phyloP scores from a whole-genome alignment of 2,113 vertebrate species.

The Syngnathus typhle region DNA sequence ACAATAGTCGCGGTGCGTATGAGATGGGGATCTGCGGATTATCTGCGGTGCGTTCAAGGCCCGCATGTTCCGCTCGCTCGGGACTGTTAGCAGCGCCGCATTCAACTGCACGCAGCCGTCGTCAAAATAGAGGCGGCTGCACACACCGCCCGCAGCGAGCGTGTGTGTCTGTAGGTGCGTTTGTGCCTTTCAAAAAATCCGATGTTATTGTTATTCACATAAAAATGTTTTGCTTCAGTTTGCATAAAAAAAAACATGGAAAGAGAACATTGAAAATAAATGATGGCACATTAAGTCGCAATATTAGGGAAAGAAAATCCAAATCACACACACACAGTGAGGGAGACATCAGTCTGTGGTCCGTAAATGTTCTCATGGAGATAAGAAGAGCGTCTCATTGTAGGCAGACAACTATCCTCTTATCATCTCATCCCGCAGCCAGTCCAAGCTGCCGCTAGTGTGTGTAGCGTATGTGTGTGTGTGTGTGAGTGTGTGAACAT shows the following conservation, averaged over 20 bases:
- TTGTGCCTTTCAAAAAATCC: no score
- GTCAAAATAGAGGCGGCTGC: conserved; percentile 65
- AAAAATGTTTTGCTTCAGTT: no score
- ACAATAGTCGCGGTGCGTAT: conserved; percentile 35
- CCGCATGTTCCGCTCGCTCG: conserved; percentile 43
- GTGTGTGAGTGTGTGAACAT: conserved; percentile 10
- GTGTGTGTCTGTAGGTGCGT: no score
- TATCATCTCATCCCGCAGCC: conserved; percentile 62
- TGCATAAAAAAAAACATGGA: no score
- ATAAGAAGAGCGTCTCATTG: conserved; percentile 63
- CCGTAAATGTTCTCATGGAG: conserved; percentile 57
- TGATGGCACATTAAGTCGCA: no score
- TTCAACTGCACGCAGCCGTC: conserved; percentile 36
- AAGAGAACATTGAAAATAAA: no score
- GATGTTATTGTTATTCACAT: no score
- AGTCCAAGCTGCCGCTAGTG: conserved; percentile 45
- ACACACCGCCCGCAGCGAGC: conserved; percentile 60
- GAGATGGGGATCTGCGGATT: conserved; percentile 24
- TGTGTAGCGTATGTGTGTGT: conserved; percentile 9
- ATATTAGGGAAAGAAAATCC: no score
- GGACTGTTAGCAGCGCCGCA: conserved; percentile 39
- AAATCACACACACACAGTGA: conserved; percentile 3
- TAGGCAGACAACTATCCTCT: conserved; percentile 47
- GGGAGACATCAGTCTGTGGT: conserved; percentile 33
- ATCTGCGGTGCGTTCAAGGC: conserved; percentile 55